Evolutionary conservation across 2,888 invertebrate genomes (phyloP), one percentile per base, ranked within the genome.

Genomic region (Rosalia funebris): DNA sequence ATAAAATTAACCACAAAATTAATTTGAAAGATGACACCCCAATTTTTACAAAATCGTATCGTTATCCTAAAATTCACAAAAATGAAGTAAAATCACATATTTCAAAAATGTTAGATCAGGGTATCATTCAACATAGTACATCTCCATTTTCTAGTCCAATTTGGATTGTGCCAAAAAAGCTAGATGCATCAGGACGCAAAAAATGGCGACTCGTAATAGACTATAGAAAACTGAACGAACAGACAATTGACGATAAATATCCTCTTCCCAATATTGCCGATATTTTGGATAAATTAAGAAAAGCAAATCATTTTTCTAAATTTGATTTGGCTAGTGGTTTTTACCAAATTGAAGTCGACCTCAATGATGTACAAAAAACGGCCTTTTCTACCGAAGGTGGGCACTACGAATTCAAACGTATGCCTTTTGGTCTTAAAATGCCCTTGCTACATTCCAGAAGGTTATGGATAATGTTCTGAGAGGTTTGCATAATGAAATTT

Each of bases 191-290:
- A n/a, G 60, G 60, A 1, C 47, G 64, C 50, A 37, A 62, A 61
- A 70, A 66, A 59, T 68, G 63, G 63, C 55, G 66, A 32, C 44
- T 64, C 0, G 61, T 64, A 15, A 34, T 64, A 9, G 66, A 66
- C 44, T 62, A 64, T 47, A 12, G 63, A 19, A 50, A 54, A 32
- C 12, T 67, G n/a, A 67, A 65, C 42, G 47, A 57, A 17, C 32
- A 39, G 15, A 64, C 60, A 12, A 31, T 60, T 10, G 68, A 68
- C 16, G 75, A 77, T 46, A 68, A 60, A 57, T 77, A 74, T 31
- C 75, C 71, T 0, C 59, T 77, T 15, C 75, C 69, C 63, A 71
- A 74, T 42, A 73, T 78, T 9, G 62, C 25, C 4, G 25, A 25
- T 9, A 25, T 25, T 25, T 25, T 25, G 9, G 25, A 25, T 9